Evolutionary conservation across 2,113 vertebrate species (phyloP), one percentile per base, ranked within the genome.

Genomic region (Pholis gunnellus): DNA sequence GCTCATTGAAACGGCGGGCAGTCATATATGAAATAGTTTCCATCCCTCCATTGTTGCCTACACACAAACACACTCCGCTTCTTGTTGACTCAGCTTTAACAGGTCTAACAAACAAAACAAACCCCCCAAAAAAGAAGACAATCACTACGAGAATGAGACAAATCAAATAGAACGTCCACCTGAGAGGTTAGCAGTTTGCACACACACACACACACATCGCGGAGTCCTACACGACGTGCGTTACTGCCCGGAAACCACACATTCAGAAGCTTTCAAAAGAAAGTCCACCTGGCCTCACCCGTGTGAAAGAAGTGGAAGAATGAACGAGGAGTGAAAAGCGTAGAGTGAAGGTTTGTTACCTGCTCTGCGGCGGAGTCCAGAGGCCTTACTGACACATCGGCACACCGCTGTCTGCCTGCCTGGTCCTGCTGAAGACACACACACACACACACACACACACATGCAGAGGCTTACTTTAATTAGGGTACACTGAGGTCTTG

Each of bases 321-420:
- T 20, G 22, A 34, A 42, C 10, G 34, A 67, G 2, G 56, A 63
- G 38, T 20, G n/a, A 56, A 69, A 17, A n/a, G 75, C 8, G 78
- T 0, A 66, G 72, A 74, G 69, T 11, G 10, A 65, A 78, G 54
- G 46, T 61, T 50, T 50, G 40, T 91, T 93, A 95, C 95, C 95
- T 95, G 92, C 63, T 93, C 92, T 22, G 72, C 59, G 36, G 87
- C 4, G 0, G 75, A 86, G 77, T 88, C 88, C 50, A 78, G 80
- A 79, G 90, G 87, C 84, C 90, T 90, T 17, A 90, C 82, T 82
- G 87, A 88, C 42, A 84, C 83, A 76, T 94, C 91, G 1, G 78
- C 61, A 59, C 64, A 82, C 44, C 73, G 72, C 78, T 90, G 92
- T 73, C 84, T 90, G 75, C 83, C 84, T 4, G 52, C 9, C 67